These are phyloP conservation scores for Podabrus alpinus DNA, from an alignment of 2,888 invertebrate species.

Conservation along the genomic window DNA sequence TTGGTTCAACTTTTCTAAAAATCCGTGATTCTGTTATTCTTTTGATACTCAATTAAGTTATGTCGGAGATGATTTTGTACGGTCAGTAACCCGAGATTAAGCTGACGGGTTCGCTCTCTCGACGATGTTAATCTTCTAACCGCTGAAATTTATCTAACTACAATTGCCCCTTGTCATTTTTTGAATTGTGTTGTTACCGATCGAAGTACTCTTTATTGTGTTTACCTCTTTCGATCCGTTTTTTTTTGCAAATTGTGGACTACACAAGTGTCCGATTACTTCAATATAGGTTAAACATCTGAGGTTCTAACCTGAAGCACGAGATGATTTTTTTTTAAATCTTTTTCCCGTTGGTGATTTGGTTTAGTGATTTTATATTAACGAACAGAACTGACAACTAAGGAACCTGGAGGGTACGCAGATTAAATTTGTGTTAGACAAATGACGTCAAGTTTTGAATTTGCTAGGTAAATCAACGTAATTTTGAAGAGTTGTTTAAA, in stretches of 20 bases:
- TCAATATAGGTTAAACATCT: neutral
- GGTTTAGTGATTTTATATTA: neutral
- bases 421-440: neutral
- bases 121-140: constrained; percentile 27
- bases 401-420: neutral
- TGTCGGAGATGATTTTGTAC: constrained; percentile 7
- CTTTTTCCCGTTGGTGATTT: no score
- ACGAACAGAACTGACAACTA: neutral
- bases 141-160: constrained; percentile 26
- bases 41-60: neutral
- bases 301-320: neutral
- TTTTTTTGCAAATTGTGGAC: neutral
- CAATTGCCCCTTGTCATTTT: constrained; percentile 1
- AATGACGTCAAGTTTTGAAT: neutral
- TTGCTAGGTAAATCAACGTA: neutral
- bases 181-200: neutral
- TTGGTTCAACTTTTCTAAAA: neutral
- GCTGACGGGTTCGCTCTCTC: constrained; percentile 13
- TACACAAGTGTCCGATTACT: no score
- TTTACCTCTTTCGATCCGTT: neutral
- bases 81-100: constrained; percentile 27
- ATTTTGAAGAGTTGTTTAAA: neutral
- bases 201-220: neutral
- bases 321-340: neutral
- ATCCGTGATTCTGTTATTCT: neutral